Percentiles rank a stretch among this genome's conserved stretches.
These are phyloP conservation scores for Nothocercus julius DNA, from an alignment of 2,113 vertebrate species.

Conservation along the genomic window DNA sequence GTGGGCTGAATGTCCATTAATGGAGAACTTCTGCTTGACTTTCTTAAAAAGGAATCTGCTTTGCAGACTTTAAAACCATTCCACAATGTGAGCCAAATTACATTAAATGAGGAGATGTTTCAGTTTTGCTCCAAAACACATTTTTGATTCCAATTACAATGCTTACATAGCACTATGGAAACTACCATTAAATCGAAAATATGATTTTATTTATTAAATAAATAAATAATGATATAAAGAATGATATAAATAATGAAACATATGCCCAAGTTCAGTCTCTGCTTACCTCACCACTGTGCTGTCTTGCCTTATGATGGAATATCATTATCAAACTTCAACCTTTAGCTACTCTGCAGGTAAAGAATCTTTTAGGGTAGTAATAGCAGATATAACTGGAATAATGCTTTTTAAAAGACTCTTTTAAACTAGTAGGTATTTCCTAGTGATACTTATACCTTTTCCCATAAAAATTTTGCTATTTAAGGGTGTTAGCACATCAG, in stretches of 20 bases:
- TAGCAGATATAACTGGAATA: accelerated
- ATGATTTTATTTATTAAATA: no score
- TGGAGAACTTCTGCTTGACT: background rate
- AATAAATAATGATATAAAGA: no score
- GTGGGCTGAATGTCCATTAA: background rate
- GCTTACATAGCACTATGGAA: background rate
- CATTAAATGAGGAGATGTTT: accelerated
- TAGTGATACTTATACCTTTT: background rate
- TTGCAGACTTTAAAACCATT: background rate
- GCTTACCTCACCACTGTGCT: accelerated
- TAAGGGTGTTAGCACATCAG: background rate
- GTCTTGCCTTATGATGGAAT: background rate
- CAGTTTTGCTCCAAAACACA: background rate
- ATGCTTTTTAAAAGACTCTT: background rate
- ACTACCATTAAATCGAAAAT: background rate
- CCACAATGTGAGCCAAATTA: background rate
- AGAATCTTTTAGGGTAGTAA: background rate
- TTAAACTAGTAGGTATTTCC: background rate
- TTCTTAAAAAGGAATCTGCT: background rate
- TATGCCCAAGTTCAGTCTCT: background rate
- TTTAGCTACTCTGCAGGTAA: background rate
- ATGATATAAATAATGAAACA: background rate
- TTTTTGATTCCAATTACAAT: background rate
- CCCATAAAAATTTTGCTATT: background rate
- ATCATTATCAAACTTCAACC: background rate